phyloP scores from a whole-genome alignment of 2,797 vertebrate species.

The Tapirus indicus region DNA sequence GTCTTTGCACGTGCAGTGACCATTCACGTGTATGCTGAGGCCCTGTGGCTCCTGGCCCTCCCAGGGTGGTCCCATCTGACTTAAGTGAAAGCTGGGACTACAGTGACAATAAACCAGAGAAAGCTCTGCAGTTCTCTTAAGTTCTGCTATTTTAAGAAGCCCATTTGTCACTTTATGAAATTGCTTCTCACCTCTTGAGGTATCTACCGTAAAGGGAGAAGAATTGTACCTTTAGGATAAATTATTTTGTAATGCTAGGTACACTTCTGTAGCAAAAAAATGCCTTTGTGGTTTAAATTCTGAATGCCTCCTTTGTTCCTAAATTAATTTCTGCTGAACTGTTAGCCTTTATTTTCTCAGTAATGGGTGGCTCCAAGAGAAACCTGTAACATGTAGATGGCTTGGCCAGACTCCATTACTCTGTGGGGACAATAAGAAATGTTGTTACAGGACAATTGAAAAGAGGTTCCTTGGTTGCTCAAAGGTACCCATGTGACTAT shows the following conservation, averaged over 20 bases:
- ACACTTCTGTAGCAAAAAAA: neutral
- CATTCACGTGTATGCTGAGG: accelerated
- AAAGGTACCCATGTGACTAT: neutral
- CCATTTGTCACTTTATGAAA: neutral
- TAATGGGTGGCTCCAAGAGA: slow-evolving; percentile 18
- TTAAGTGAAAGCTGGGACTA: neutral
- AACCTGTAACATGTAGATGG: neutral
- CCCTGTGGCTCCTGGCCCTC: neutral
- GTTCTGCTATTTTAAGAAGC: neutral
- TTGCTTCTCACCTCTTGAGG: neutral
- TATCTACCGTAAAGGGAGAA: neutral
- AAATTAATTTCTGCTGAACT: slow-evolving; percentile 9
- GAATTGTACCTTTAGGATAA: neutral
- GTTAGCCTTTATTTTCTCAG: slow-evolving; percentile 42
- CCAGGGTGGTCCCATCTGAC: neutral
- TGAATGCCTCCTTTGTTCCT: neutral
- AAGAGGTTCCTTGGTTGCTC: neutral
- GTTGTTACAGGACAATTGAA: neutral
- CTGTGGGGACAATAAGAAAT: neutral
- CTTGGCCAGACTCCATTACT: neutral
- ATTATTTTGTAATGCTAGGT: neutral
- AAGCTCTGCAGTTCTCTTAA: neutral
- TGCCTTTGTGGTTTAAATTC: neutral
- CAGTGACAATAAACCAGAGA: accelerated
- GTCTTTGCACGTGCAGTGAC: neutral